phyloP scores from a whole-genome alignment of 2,797 vertebrate genomes.

The Nasua narica region DNA sequence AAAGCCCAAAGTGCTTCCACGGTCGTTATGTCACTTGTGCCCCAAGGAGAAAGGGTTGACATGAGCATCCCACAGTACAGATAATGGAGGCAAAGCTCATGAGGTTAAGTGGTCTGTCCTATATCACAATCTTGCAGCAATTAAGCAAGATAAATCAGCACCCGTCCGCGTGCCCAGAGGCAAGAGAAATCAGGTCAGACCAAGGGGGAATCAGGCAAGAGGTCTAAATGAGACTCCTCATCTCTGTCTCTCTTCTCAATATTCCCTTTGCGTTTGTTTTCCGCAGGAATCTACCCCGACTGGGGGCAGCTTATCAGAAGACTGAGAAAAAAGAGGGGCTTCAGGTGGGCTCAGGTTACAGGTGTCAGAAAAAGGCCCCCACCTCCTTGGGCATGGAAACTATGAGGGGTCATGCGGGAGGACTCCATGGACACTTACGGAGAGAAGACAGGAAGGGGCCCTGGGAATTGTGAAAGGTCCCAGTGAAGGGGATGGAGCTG shows the following conservation, averaged over 20 bases:
- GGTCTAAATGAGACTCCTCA: background rate
- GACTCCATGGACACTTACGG: background rate
- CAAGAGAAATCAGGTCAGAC: constrained; percentile 29
- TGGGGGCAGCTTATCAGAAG: background rate
- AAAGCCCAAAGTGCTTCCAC: background rate
- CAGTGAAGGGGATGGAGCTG: background rate
- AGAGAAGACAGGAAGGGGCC: background rate
- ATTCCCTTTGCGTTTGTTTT: background rate
- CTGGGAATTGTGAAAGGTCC: background rate
- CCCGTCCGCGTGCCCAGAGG: background rate
- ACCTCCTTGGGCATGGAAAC: background rate
- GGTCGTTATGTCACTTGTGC: background rate
- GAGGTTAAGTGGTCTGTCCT: constrained; percentile 29
- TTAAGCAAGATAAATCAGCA: constrained; percentile 36
- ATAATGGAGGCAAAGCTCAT: background rate
- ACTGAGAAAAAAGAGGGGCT: background rate
- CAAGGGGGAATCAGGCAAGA: background rate
- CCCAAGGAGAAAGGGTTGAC: background rate
- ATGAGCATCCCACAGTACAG: background rate
- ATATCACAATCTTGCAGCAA: background rate
- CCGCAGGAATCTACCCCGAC: background rate
- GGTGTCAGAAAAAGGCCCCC: background rate
- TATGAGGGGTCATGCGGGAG: background rate
- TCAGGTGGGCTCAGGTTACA: background rate
- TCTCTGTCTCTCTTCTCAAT: background rate